phyloP scores from a whole-genome alignment of 2,797 vertebrate species.

The Podargus strigoides region DNA sequence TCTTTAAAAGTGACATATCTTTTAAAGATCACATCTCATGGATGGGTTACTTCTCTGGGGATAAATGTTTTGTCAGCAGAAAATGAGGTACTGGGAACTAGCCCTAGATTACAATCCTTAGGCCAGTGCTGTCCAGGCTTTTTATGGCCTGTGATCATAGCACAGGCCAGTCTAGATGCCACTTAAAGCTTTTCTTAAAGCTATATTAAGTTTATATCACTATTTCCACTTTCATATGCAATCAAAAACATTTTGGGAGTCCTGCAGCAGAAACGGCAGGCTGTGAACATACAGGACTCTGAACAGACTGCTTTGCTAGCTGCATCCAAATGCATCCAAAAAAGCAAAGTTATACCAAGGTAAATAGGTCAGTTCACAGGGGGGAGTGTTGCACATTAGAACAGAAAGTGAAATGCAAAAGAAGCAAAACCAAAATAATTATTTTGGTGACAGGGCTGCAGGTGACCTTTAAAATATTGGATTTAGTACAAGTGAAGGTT shows the following conservation, averaged over 20 bases:
- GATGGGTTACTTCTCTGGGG: background rate
- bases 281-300: background rate
- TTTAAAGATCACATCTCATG: background rate
- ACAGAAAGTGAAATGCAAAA: slow-evolving; percentile 14
- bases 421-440: background rate
- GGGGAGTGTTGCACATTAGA: background rate
- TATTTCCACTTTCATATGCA: background rate
- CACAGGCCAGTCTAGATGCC: background rate
- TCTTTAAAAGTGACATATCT: background rate
- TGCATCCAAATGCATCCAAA: background rate
- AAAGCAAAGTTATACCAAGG: background rate
- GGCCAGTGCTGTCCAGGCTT: background rate
- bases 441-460: slow-evolving; percentile 17
- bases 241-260: background rate
- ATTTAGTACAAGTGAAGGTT: slow-evolving; percentile 36
- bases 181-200: background rate
- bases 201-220: background rate
- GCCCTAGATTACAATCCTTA: background rate
- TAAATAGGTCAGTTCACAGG: slow-evolving; percentile 30
- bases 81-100: background rate
- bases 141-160: background rate
- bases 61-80: background rate
- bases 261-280: background rate
- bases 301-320: background rate
- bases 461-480: background rate